Conservation (phyloP, 2,888 invertebrate species). For the Norana najaformis region DNA sequence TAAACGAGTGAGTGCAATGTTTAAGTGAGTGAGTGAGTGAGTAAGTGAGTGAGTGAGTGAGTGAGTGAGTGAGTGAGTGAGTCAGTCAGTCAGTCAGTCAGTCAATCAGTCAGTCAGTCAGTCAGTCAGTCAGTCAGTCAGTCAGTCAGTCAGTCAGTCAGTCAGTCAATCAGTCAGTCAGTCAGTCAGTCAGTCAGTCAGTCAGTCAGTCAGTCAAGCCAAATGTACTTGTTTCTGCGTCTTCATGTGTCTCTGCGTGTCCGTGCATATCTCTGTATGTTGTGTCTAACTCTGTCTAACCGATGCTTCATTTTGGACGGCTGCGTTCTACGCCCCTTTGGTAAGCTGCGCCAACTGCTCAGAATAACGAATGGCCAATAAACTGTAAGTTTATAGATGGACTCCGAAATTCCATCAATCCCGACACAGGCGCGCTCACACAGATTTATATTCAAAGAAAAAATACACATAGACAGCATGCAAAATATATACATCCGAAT, state of each 20-base stretch:
- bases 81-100: too few species aligned
- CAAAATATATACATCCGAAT: background rate
- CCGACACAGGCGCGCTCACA: background rate
- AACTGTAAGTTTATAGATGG: background rate
- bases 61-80: too few species aligned
- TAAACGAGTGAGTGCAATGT: too few species aligned
- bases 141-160: constrained; percentile 34
- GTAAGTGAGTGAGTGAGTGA: background rate
- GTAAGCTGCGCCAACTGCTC: background rate
- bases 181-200: constrained; percentile 35
- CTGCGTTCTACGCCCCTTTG: background rate
- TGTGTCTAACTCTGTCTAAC: background rate
- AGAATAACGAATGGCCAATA: background rate
- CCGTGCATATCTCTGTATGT: background rate
- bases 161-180: constrained; percentile 34
- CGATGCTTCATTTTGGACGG: background rate
- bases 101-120: constrained; percentile 36
- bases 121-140: constrained; percentile 33
- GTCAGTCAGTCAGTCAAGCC: constrained; percentile 32
- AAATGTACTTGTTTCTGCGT: background rate
- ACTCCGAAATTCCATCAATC: background rate
- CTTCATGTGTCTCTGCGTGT: background rate
- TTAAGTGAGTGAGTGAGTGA: background rate
- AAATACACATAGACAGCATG: background rate
- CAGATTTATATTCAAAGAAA: background rate